A percentile compares a stretch with the other conserved stretches of the same genome.
These are phyloP conservation scores for Bradypodion ventrale DNA, from an alignment of 2,797 vertebrate genomes.

Conservation along the genomic window DNA sequence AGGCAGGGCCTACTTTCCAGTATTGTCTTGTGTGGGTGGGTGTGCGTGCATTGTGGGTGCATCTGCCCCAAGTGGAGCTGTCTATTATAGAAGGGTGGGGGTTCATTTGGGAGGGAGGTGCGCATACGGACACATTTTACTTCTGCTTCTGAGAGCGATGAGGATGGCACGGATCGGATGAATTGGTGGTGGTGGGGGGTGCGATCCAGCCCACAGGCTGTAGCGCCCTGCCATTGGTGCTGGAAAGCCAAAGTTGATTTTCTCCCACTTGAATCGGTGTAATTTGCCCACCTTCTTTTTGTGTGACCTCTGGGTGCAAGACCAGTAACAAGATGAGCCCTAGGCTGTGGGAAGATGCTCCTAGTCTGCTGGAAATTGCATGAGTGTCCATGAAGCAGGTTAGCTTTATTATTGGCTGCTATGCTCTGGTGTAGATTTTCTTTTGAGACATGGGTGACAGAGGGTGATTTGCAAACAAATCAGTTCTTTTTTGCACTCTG, in stretches of 20 bases:
- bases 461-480: slow-evolving; percentile 82
- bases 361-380: slow-evolving; percentile 44
- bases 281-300: slow-evolving; percentile 39
- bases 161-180: too few relatives aligned
- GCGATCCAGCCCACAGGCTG: too few relatives aligned
- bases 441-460: slow-evolving; percentile 63
- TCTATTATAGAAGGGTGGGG: background rate
- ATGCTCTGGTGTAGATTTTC: slow-evolving; percentile 65
- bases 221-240: too few relatives aligned
- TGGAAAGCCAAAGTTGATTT: too few relatives aligned
- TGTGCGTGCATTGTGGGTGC: too few relatives aligned
- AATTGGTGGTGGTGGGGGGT: too few relatives aligned
- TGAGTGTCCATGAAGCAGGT: slow-evolving; percentile 55
- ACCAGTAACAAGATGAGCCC: slow-evolving; percentile 43
- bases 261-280: slow-evolving; percentile 12
- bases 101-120: too few relatives aligned
- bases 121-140: too few relatives aligned
- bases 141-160: too few relatives aligned
- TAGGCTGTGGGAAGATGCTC: slow-evolving; percentile 51
- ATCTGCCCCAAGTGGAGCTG: too few relatives aligned
- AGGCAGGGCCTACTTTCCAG: too few relatives aligned
- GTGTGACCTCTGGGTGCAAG: slow-evolving; percentile 49
- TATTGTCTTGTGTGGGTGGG: too few relatives aligned
- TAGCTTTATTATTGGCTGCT: slow-evolving; percentile 61
- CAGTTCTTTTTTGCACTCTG: slow-evolving; percentile 73